Percentiles rank a stretch among this genome's conserved stretches.
Conservation (phyloP, 2,888 invertebrate species). For the Hyppa rectilinea region DNA sequence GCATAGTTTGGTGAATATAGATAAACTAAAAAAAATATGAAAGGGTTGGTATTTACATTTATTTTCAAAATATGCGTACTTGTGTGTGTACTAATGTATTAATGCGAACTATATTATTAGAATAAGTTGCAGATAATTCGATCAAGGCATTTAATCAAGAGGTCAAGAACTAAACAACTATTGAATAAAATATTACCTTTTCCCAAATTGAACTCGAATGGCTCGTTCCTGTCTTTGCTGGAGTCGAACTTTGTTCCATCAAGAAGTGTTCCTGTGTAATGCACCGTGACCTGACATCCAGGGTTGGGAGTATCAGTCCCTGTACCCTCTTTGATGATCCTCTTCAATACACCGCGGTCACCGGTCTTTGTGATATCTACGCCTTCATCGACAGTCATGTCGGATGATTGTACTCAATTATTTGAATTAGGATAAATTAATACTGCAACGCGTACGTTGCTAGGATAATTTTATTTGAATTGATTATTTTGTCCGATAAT, state of each 20-base stretch:
- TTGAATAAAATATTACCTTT: constrained; percentile 91
- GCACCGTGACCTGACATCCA: constrained; percentile 94
- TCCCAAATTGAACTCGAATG: constrained; percentile 97
- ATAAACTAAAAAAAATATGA: neutral
- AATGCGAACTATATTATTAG: constrained; percentile 6
- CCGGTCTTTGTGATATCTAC: constrained; percentile 83
- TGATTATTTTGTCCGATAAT: constrained; percentile 48
- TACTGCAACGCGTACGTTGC: constrained; percentile 18
- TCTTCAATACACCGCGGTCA: constrained; percentile 95
- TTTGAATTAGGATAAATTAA: constrained; percentile 1
- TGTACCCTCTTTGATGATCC: constrained; percentile 93
- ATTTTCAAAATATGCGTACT: neutral
- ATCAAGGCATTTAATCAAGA: constrained; percentile 52
- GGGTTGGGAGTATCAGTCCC: constrained; percentile 93
- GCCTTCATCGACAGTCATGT: constrained; percentile 86
- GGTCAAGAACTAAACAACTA: constrained; percentile 43
- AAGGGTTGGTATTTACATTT: neutral
- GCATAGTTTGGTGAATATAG: neutral
- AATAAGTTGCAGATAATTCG: constrained; percentile 46
- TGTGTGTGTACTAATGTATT: neutral
- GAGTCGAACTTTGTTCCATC: constrained; percentile 98
- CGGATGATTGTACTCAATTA: constrained; percentile 14
- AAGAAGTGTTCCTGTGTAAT: constrained; percentile 96
- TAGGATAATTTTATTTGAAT: constrained; percentile 10
- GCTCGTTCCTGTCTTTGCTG: constrained; percentile 95